Conservation (phyloP, 2,888 invertebrate genomes). For the Oligia fasciuncula region DNA sequence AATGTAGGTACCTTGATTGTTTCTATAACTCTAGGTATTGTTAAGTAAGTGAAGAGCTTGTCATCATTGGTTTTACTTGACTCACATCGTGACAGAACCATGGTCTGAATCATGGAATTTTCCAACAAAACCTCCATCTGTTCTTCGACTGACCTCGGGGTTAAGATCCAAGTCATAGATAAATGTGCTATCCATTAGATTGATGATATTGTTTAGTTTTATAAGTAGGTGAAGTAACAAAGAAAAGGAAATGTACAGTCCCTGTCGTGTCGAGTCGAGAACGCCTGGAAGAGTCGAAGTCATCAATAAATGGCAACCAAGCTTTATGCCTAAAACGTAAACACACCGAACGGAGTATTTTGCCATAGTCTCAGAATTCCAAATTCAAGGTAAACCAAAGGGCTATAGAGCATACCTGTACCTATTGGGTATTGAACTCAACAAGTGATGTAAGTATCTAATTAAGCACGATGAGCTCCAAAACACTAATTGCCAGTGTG, state of each 20-base stretch:
- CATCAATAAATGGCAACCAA: neutral
- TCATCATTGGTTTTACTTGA: constrained; percentile 7
- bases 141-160: constrained; percentile 41
- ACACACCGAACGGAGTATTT: neutral
- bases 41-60: neutral
- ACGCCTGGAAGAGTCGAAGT: neutral
- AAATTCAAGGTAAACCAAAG: neutral
- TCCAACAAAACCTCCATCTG: constrained; percentile 17
- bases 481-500: neutral
- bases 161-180: constrained; percentile 46
- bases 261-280: neutral
- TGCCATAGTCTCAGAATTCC: neutral
- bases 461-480: neutral
- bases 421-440: no score
- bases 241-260: constrained; percentile 18
- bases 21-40: neutral
- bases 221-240: constrained; percentile 11
- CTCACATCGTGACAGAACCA: neutral
- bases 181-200: constrained; percentile 39
- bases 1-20: neutral
- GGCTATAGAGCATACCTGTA: neutral
- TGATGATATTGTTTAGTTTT: constrained; percentile 43
- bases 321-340: neutral
- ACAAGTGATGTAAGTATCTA: neutral
- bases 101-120: constrained; percentile 36